Percentiles rank a stretch among this genome's conserved stretches.
phyloP scores from a whole-genome alignment of 2,888 invertebrate species.

The Machimus rusticus region DNA sequence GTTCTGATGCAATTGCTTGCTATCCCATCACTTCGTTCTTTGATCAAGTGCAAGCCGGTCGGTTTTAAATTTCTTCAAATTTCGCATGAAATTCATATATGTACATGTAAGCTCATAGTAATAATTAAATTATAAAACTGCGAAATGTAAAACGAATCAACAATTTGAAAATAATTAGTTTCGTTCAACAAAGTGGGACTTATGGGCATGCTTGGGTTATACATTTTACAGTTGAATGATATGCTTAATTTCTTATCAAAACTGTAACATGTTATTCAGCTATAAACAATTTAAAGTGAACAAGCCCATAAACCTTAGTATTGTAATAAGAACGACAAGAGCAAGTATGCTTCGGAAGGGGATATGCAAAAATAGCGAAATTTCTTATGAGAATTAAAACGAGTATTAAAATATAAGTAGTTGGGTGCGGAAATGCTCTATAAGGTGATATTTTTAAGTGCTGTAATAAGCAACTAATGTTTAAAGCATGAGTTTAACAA shows the following conservation, averaged over 20 bases:
- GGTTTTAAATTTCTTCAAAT: neutral
- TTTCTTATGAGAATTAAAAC: neutral
- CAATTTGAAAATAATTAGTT: neutral
- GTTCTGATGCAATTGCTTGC: neutral
- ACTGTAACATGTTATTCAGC: neutral
- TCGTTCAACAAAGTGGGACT: neutral
- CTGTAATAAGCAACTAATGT: neutral
- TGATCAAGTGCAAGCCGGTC: neutral
- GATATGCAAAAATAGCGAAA: neutral
- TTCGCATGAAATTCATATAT: neutral
- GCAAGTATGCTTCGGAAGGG: neutral
- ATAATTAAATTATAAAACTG: neutral
- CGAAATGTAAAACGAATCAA: neutral
- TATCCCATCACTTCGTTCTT: neutral
- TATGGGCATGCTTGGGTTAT: neutral
- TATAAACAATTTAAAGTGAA: neutral
- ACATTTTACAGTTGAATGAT: neutral
- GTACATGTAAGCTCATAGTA: neutral
- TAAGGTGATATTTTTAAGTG: no score
- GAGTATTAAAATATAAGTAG: neutral
- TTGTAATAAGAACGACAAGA: neutral
- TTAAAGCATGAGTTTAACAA: neutral
- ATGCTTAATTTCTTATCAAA: neutral
- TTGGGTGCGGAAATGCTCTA: no score
- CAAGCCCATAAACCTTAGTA: neutral